A percentile compares a stretch with the other conserved stretches of the same genome.
Conservation (phyloP, 2,888 invertebrate genomes). For the Diachrysia chrysitis region DNA sequence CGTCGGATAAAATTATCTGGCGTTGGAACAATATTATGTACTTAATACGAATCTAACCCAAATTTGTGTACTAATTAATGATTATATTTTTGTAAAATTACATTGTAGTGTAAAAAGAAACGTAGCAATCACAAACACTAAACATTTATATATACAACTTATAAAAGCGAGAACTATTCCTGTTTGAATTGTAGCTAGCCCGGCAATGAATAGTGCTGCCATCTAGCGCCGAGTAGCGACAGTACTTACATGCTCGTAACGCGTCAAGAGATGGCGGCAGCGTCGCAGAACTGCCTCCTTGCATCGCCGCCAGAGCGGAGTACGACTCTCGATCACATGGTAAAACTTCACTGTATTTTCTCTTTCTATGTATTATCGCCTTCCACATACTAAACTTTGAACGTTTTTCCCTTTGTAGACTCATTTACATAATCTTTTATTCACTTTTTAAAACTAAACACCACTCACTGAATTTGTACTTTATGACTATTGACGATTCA, state of each 20-base stretch:
- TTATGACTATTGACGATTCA: constrained; percentile 20
- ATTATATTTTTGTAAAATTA: too few species aligned
- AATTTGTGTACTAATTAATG: too few species aligned
- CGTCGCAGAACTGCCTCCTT: constrained; percentile 84
- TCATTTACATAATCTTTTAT: constrained; percentile 74
- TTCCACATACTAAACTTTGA: constrained; percentile 86
- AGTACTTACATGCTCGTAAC: constrained; percentile 86
- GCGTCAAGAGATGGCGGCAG: constrained; percentile 88
- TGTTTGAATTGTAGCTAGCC: not conserved
- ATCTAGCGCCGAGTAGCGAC: constrained; percentile 77
- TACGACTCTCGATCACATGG: constrained; percentile 83
- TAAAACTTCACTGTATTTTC: constrained; percentile 83
- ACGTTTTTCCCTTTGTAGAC: constrained; percentile 81
- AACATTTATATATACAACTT: too few species aligned
- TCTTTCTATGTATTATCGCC: constrained; percentile 82
- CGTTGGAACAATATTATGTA: too few species aligned
- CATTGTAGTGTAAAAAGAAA: too few species aligned
- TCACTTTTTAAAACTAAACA: constrained; percentile 44
- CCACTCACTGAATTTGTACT: constrained; percentile 21
- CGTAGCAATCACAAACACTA: too few species aligned
- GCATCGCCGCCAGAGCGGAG: constrained; percentile 84
- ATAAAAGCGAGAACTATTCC: too few species aligned
- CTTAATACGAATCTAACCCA: too few species aligned
- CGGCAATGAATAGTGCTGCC: constrained; percentile 58
- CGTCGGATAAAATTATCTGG: too few species aligned